Evolutionary conservation across 2,888 invertebrate species (phyloP).

Genomic region (Caenorhabditis sp.): DNA sequence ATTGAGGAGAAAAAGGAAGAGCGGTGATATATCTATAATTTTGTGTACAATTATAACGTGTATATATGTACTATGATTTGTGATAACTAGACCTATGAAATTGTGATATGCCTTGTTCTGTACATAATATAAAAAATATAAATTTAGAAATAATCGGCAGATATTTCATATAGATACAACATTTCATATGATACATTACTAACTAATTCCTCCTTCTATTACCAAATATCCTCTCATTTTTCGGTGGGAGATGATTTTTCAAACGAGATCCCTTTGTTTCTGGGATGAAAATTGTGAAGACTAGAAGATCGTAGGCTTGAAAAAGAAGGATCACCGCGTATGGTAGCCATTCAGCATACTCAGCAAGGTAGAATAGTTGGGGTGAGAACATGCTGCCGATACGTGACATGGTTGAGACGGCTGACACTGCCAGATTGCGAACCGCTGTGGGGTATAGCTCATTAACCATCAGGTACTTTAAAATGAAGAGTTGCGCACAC

Average conservation of each 20-base stretch:
- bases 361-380: slow-evolving; percentile 56
- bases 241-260: slow-evolving; percentile 45
- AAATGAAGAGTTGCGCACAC: slow-evolving; percentile 47
- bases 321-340: slow-evolving; percentile 24
- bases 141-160: no score
- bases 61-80: no score
- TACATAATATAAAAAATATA: no score
- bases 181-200: no score
- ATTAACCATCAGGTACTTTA: slow-evolving; percentile 43
- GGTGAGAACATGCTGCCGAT: slow-evolving; percentile 60
- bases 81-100: no score
- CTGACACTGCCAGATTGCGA: slow-evolving; percentile 58
- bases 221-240: slow-evolving; percentile 38
- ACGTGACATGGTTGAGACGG: slow-evolving; percentile 51
- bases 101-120: no score
- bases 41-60: no score
- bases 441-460: slow-evolving; percentile 62
- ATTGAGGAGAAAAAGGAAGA: no score
- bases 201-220: not conserved
- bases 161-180: no score
- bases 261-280: slow-evolving; percentile 40
- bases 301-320: slow-evolving; percentile 26
- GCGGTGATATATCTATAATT: no score
- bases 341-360: slow-evolving; percentile 30
- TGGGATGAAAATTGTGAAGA: slow-evolving; percentile 25